Conservation (phyloP, 2,888 invertebrate species). For the Lochmaea crataegi region DNA sequence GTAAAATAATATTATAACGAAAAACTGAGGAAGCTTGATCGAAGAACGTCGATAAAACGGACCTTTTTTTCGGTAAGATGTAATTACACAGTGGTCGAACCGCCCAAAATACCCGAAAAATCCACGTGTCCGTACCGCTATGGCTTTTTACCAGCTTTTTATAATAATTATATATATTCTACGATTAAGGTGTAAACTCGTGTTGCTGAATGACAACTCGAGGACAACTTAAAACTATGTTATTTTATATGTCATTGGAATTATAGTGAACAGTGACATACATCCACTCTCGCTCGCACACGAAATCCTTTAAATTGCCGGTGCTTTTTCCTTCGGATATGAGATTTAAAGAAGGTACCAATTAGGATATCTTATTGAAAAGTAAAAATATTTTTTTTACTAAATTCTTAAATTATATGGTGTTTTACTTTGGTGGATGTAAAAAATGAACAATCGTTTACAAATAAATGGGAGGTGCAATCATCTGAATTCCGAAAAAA, state of each 20-base stretch:
- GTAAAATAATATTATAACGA: conserved; percentile 44
- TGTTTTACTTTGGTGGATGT: conserved; percentile 2
- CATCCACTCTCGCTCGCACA: conserved; percentile 36
- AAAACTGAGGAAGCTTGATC: conserved; percentile 60
- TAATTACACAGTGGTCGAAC: conserved; percentile 59
- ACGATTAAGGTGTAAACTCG: conserved; percentile 51
- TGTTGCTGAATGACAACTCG: conserved; percentile 48
- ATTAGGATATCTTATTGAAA: conserved; percentile 22
- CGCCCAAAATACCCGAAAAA: conserved; percentile 49
- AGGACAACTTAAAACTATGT: conserved; percentile 58
- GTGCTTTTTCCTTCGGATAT: conserved; percentile 33
- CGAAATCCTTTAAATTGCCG: conserved; percentile 40
- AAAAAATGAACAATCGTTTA: background rate
- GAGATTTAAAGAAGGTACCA: conserved; percentile 27
- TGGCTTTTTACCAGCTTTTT: conserved; percentile 59
- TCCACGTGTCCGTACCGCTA: conserved; percentile 59
- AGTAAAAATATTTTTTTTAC: conserved; percentile 2
- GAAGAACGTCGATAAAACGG: conserved; percentile 57
- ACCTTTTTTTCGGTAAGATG: conserved; percentile 52
- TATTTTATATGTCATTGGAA: conserved; percentile 56
- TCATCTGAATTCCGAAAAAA: background rate
- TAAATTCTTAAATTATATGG: conserved; percentile 11
- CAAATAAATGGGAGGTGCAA: background rate
- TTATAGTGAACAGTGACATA: conserved; percentile 49
- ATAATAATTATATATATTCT: conserved; percentile 65